phyloP scores from a whole-genome alignment of 2,113 vertebrate species.

The Ictalurus furcatus region DNA sequence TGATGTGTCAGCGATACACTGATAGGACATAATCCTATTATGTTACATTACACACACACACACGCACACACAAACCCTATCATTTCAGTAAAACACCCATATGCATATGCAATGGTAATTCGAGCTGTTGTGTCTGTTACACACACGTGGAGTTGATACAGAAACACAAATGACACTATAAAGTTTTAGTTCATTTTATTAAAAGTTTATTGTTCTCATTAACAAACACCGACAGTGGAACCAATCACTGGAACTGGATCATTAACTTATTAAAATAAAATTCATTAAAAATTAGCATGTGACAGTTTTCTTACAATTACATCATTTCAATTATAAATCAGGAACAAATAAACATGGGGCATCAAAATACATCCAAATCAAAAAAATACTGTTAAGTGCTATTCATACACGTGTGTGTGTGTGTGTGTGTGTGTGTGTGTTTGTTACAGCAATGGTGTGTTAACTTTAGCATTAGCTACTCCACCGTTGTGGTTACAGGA shows the following conservation, averaged over 20 bases:
- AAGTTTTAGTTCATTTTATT: not conserved
- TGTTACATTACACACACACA: not conserved
- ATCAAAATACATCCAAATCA: not conserved
- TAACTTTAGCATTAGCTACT: not conserved
- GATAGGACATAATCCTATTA: constrained; percentile 46
- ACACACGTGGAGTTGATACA: not conserved
- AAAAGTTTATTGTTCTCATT: not conserved
- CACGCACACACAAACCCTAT: constrained; percentile 4
- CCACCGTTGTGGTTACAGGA: not conserved
- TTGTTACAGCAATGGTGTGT: not conserved
- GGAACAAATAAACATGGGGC: not conserved
- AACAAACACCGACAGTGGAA: not conserved
- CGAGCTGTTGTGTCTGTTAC: not conserved
- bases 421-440: not conserved
- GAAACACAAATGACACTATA: not conserved
- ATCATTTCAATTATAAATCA: not conserved
- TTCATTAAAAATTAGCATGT: not conserved
- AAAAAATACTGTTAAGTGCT: not conserved
- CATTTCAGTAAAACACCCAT: not conserved
- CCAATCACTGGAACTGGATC: not conserved
- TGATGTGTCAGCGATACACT: constrained; percentile 46
- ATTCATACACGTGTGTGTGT: not conserved
- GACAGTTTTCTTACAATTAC: not conserved
- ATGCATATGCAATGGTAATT: not conserved
- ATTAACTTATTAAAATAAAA: not conserved